phyloP scores from a whole-genome alignment of 2,797 vertebrate genomes.

The Australoheros facetus region DNA sequence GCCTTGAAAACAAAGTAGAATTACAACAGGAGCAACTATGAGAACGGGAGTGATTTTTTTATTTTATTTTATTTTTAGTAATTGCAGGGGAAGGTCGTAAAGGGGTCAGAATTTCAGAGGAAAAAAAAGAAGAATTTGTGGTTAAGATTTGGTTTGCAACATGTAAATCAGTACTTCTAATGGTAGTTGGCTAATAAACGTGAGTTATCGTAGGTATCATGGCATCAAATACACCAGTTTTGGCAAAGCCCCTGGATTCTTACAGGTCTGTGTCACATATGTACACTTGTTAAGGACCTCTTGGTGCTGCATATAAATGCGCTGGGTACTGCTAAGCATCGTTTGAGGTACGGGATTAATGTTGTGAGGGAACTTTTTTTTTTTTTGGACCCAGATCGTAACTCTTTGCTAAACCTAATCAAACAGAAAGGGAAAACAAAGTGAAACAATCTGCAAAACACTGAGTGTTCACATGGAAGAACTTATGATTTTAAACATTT shows the following conservation, averaged over 20 bases:
- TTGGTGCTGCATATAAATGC: too few species aligned
- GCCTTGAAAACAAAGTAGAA: not conserved
- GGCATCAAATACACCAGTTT: not conserved
- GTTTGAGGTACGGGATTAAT: not conserved
- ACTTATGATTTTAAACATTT: not conserved
- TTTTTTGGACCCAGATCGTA: fast-evolving
- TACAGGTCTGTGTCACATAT: not conserved
- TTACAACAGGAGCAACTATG: not conserved
- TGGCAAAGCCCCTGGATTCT: not conserved
- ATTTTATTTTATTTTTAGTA: not conserved
- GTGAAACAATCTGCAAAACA: not conserved
- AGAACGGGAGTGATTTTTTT: not conserved
- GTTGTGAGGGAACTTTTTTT: too few species aligned
- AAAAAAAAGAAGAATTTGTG: not conserved
- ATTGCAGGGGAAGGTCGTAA: not conserved
- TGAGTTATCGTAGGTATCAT: not conserved
- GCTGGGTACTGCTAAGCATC: not conserved
- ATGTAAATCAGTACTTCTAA: not conserved
- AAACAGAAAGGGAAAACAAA: not conserved
- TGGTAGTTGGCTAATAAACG: not conserved
- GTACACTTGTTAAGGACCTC: not conserved
- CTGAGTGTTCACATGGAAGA: not conserved
- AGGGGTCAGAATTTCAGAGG: not conserved
- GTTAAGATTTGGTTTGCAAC: not conserved
- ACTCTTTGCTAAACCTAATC: not conserved